phyloP scores from a whole-genome alignment of 2,888 invertebrate genomes.

The Zeuzera pyrina region DNA sequence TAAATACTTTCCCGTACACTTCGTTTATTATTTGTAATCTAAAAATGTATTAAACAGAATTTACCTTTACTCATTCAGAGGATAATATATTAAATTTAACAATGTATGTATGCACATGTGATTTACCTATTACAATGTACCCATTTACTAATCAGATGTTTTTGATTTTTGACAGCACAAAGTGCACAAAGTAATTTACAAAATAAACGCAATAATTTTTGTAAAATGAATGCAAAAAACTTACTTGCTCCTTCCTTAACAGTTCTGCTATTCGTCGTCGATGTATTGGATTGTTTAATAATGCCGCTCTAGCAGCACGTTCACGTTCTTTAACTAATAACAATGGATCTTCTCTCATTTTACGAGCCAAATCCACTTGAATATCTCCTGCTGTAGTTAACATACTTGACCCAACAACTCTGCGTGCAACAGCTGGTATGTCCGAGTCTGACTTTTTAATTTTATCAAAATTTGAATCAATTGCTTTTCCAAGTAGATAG shows the following conservation, averaged over 20 bases:
- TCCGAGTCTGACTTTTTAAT: slow-evolving; percentile 78
- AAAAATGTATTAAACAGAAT: too few species aligned
- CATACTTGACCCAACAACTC: slow-evolving; percentile 62
- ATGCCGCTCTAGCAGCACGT: slow-evolving; percentile 86
- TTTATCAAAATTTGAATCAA: slow-evolving; percentile 84
- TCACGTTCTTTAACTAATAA: slow-evolving; percentile 91
- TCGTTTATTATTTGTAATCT: too few species aligned
- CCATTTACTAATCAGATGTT: too few species aligned
- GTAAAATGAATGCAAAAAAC: slow-evolving; percentile 4
- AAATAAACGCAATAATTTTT: too few species aligned
- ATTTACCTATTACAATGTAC: too few species aligned
- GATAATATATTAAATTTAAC: too few species aligned
- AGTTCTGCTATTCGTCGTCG: slow-evolving; percentile 88
- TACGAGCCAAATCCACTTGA: slow-evolving; percentile 89
- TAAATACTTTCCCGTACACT: too few species aligned
- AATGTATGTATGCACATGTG: too few species aligned
- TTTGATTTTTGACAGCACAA: too few species aligned
- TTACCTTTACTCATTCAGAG: too few species aligned
- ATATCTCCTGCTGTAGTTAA: slow-evolving; percentile 64
- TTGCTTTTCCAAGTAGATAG: slow-evolving; percentile 86
- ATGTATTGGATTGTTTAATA: slow-evolving; percentile 93
- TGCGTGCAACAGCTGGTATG: slow-evolving; percentile 76
- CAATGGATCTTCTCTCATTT: slow-evolving; percentile 94
- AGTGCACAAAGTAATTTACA: too few species aligned
- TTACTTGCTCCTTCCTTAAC: slow-evolving; percentile 74